Percentiles rank a stretch among this genome's conserved stretches.
These are phyloP conservation scores for Caenorhabditis virilis DNA, from an alignment of 2,888 invertebrate genomes.

Conservation along the genomic window DNA sequence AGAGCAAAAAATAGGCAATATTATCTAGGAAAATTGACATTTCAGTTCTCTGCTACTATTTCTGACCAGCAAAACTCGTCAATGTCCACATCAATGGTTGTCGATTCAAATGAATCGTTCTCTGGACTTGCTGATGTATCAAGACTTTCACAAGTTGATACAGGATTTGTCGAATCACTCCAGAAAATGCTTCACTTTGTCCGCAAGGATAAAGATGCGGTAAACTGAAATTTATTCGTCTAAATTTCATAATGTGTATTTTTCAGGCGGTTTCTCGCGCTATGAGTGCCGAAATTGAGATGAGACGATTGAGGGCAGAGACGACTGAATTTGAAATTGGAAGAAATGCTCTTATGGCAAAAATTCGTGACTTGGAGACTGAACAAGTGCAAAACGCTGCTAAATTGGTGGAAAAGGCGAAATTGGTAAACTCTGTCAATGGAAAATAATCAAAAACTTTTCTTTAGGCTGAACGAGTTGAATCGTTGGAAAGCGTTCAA, in stretches of 20 bases:
- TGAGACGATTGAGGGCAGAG: slow-evolving; percentile 41
- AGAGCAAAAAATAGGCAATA: no score
- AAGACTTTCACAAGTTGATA: neutral
- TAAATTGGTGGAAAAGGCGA: slow-evolving; percentile 28
- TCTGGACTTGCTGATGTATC: neutral
- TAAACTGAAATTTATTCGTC: neutral
- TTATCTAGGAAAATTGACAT: no score
- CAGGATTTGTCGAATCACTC: slow-evolving; percentile 10
- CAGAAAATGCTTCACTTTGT: slow-evolving; percentile 32
- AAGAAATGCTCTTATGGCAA: slow-evolving; percentile 22
- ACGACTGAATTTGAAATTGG: slow-evolving; percentile 31
- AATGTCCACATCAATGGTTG: neutral
- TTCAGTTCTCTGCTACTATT: no score
- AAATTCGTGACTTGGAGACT: slow-evolving; percentile 33
- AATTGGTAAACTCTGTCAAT: slow-evolving; percentile 13
- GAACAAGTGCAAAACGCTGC: slow-evolving; percentile 25
- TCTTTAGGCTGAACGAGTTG: slow-evolving; percentile 31
- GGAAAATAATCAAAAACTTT: neutral
- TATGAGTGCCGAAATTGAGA: slow-evolving; percentile 49
- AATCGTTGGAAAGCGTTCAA: slow-evolving; percentile 24
- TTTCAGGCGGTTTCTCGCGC: slow-evolving; percentile 35
- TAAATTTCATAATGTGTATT: neutral
- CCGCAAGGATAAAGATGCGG: slow-evolving; percentile 36
- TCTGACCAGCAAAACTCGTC: no score
- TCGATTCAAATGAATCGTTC: neutral